These are phyloP conservation scores for Neodiprion lecontei DNA, from an alignment of 1,140 invertebrate species.

Conservation along the genomic window DNA sequence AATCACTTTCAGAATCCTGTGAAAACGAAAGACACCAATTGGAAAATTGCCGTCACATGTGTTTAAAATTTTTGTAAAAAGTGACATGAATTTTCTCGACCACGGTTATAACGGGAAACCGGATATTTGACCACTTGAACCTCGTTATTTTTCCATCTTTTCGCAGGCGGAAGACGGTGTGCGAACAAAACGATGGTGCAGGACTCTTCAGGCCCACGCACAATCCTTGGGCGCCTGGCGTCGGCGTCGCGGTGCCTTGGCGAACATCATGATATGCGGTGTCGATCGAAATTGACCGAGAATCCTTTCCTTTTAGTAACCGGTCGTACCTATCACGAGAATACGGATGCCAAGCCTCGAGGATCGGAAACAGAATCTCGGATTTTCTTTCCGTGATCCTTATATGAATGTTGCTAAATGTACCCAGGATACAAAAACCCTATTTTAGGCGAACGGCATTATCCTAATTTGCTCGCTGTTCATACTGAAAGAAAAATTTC, in stretches of 20 bases:
- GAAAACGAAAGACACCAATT: slow-evolving; percentile 1
- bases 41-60: neutral
- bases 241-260: slow-evolving; percentile 86
- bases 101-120: neutral
- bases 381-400: neutral
- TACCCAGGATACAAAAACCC: neutral
- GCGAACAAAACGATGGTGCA: slow-evolving; percentile 87
- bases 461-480: neutral
- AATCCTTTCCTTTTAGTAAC: neutral
- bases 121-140: neutral
- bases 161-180: slow-evolving; percentile 86
- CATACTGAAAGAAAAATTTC: neutral
- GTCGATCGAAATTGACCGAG: slow-evolving; percentile 45
- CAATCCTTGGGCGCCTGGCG: slow-evolving; percentile 92
- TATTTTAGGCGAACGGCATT: neutral
- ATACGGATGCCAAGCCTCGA: neutral
- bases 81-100: neutral
- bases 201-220: slow-evolving; percentile 86
- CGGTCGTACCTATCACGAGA: neutral
- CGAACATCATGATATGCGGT: slow-evolving; percentile 95
- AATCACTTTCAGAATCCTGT: neutral
- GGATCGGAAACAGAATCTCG: neutral
- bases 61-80: neutral
- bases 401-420: neutral
- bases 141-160: slow-evolving; percentile 37